Conservation (phyloP, 2,113 vertebrate species). For the Chiloscyllium plagiosum region DNA sequence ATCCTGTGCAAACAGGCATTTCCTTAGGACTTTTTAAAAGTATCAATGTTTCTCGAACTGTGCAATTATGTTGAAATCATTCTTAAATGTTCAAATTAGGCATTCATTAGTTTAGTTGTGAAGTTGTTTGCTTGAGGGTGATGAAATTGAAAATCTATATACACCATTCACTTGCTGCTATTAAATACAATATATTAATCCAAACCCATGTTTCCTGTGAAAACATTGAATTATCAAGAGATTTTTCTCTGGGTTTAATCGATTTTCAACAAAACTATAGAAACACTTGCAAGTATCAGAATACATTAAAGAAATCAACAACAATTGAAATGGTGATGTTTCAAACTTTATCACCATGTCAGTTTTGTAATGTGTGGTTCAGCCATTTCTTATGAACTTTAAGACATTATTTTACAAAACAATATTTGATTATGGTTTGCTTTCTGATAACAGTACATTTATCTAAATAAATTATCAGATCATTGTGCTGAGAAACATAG, state of each 20-base stretch:
- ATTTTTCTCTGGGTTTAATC: background rate
- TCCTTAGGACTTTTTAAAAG: background rate
- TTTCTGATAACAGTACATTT: background rate
- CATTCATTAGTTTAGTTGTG: background rate
- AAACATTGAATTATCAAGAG: background rate
- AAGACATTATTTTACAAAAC: background rate
- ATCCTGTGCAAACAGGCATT: background rate
- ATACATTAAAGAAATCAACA: background rate
- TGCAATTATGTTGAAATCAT: background rate
- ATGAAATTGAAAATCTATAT: background rate
- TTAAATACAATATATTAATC: background rate
- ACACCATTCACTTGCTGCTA: background rate
- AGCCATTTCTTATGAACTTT: background rate
- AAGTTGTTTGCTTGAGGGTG: background rate
- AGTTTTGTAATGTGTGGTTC: background rate
- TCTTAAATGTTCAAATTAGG: background rate
- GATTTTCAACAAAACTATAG: background rate
- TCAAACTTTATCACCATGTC: background rate
- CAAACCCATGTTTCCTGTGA: background rate
- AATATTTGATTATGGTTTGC: background rate
- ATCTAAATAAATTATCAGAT: background rate
- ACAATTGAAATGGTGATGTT: background rate
- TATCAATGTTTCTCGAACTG: background rate
- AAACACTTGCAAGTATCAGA: background rate
- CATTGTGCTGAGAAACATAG: background rate